Evolutionary conservation across 2,113 vertebrate species (phyloP).

Genomic region (Callaeas wilsoni): DNA sequence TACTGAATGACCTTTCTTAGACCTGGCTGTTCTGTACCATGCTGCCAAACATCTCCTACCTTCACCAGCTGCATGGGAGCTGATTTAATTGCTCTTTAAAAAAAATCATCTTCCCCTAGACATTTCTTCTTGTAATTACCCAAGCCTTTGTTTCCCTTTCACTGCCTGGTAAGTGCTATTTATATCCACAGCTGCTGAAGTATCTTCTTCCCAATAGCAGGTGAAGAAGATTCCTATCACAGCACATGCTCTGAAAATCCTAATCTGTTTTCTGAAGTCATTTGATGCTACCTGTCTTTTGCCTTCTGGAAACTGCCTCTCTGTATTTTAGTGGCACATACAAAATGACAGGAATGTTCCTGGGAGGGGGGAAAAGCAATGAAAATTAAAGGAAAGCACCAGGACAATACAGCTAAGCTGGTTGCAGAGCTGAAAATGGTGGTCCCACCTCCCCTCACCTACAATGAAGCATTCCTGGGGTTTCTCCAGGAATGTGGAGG

Average conservation of each 20-base stretch:
- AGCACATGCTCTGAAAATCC: not conserved
- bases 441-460: not conserved
- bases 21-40: not conserved
- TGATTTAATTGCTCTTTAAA: slow-evolving; percentile 21
- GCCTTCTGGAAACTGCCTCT: not conserved
- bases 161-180: slow-evolving; percentile 27
- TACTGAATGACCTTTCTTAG: not conserved
- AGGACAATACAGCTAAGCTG: not conserved
- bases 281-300: slow-evolving; percentile 49
- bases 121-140: not conserved
- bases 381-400: not conserved
- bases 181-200: slow-evolving; percentile 39
- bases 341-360: not conserved
- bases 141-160: slow-evolving; percentile 30
- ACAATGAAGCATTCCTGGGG: not conserved
- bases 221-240: slow-evolving; percentile 19
- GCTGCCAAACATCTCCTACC: not conserved
- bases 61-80: not conserved
- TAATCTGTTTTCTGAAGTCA: not conserved
- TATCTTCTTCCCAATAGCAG: slow-evolving; percentile 18
- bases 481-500: not conserved
- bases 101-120: not conserved
- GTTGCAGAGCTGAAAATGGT: not conserved
- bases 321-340: not conserved
- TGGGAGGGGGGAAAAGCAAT: not conserved